Conservation (phyloP, 2,113 vertebrate species). For the Pontoporia blainvillei region DNA sequence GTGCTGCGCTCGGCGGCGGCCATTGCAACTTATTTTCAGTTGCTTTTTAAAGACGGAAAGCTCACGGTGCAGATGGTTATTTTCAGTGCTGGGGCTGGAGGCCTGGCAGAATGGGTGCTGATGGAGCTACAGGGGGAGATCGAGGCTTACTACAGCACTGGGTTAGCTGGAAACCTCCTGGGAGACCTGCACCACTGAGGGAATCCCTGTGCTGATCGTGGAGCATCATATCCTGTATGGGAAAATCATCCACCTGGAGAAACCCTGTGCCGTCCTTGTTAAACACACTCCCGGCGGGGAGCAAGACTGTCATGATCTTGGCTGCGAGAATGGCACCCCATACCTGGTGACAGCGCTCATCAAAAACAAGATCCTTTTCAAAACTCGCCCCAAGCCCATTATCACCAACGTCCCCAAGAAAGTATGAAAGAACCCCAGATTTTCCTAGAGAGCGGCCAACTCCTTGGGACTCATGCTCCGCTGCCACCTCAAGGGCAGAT, state of each 20-base stretch:
- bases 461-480: constrained; percentile 74
- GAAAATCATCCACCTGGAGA: constrained; percentile 93
- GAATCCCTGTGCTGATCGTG: constrained; percentile 91
- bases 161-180: constrained; percentile 88
- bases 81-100: constrained; percentile 73
- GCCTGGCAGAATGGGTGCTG: constrained; percentile 89
- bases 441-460: constrained; percentile 72
- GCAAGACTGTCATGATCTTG: constrained; percentile 74
- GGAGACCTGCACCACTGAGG: constrained; percentile 93
- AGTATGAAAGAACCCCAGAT: constrained; percentile 77
- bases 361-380: constrained; percentile 95
- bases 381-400: constrained; percentile 97
- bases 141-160: constrained; percentile 85
- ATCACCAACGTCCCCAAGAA: constrained; percentile 96
- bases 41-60: constrained; percentile 18
- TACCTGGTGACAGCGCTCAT: constrained; percentile 90
- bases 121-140: constrained; percentile 95
- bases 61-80: constrained; percentile 83
- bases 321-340: constrained; percentile 46
- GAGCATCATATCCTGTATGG: constrained; percentile 98
- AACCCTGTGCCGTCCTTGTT: constrained; percentile 92
- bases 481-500: constrained; percentile 70
- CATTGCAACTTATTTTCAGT: constrained; percentile 53
- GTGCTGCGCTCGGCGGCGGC: too few species aligned
- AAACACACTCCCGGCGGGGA: constrained; percentile 75